Percentiles rank a stretch among this genome's conserved stretches.
Evolutionary conservation across 2,888 invertebrate species (phyloP).

Genomic region (Ferdinandea cuprea): DNA sequence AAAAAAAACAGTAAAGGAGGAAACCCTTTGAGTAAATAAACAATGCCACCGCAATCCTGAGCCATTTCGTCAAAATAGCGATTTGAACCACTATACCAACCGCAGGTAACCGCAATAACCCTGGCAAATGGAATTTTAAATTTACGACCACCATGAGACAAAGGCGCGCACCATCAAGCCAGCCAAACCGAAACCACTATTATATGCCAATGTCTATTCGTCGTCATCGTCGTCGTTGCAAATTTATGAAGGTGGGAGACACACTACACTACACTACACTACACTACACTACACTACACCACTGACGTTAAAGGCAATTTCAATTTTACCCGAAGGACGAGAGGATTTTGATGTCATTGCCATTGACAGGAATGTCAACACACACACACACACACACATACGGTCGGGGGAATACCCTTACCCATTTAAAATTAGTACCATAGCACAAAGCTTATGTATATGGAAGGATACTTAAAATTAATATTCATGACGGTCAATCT

Average conservation of each 20-base stretch:
- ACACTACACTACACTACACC: no score
- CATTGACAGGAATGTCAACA: constrained; percentile 10
- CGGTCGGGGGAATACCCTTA: background rate
- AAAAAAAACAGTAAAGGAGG: no score
- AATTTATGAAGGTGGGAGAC: constrained; percentile 24
- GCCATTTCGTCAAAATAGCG: constrained; percentile 66
- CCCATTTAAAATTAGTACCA: constrained; percentile 6
- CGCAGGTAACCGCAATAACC: constrained; percentile 71
- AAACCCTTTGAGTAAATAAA: constrained; percentile 63
- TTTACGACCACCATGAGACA: constrained; percentile 70
- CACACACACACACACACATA: background rate
- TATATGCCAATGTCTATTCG: constrained; percentile 29
- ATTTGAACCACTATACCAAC: constrained; percentile 42
- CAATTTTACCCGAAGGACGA: constrained; percentile 30
- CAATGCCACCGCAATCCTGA: constrained; percentile 62
- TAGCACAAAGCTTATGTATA: constrained; percentile 1
- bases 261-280: no score
- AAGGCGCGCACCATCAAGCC: background rate
- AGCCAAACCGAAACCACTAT: background rate
- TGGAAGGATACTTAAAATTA: constrained; percentile 4
- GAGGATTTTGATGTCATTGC: constrained; percentile 45
- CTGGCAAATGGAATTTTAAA: constrained; percentile 74
- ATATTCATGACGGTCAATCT: constrained; percentile 5
- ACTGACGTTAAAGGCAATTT: constrained; percentile 52
- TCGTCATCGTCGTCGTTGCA: no score